Evolutionary conservation across 2,797 vertebrate species (phyloP), one percentile per base, ranked within the genome.

Genomic region (Sebastiscus tertius): DNA sequence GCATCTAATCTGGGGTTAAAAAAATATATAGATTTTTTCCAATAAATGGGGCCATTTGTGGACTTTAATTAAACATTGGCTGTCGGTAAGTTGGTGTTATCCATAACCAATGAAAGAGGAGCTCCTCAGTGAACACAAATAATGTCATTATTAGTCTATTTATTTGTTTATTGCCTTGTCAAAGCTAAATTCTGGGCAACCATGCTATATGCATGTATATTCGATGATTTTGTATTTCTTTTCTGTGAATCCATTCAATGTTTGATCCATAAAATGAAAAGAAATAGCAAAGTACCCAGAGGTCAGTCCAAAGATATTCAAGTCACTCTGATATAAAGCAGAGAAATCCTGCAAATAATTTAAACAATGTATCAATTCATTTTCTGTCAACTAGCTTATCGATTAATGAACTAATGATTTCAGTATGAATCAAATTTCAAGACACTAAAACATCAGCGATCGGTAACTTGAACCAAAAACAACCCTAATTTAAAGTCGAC

Each of bases 61-160:
- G 11, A 36, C 59, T 82, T 68, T 31, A 70, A 74, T 75, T 10
- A 33, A 66, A 52, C 72, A 67, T 61, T 20, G 62, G 58, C 4
- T 61, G 22, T 36, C 3, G 24, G 26, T 4, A 11, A 31, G 36
- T 71, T 12, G 8, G 26, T 29, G 56, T 62, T 18, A 27, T 64
- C 24, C 16, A 49, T 64, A 26, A 11, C 5, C 24, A 26, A 24
- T 26, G 18, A n/a, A 54, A 31, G 64, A 42, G 10, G 13, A 56
- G 39, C 63, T 36, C n/a, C 6, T 39, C 22, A 22, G 66, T 31
- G 16, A 56, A 5, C 18, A 14, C 42, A 26, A 29, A 1, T 22
- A 22, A 69, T 12, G 22, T 55, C 39, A 52, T 69, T 16, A 20
- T 39, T 27, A 11, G n/a, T 24, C 22, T 24, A 27, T 29, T 70